A percentile compares a stretch with the other conserved stretches of the same genome.
phyloP scores from a whole-genome alignment of 2,113 vertebrate genomes.

The Xyrauchen texanus region DNA sequence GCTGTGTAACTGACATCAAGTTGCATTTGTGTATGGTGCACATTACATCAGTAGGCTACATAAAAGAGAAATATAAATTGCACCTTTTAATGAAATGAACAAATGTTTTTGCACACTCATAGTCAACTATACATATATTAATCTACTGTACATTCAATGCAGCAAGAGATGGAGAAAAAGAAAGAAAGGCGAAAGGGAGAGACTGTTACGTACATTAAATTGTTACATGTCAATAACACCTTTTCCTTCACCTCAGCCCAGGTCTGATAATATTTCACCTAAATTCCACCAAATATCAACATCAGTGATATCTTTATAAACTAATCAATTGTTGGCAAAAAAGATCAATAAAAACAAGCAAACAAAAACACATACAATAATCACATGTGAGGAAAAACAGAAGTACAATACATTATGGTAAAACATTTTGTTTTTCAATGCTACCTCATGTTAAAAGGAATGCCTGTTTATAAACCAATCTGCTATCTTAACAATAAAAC shows the following conservation, averaged over 20 bases:
- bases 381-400: constrained; percentile 20
- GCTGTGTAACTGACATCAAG: constrained; percentile 54
- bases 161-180: constrained; percentile 55
- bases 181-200: constrained; percentile 36
- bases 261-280: no score
- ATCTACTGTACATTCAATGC: constrained; percentile 75
- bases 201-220: constrained; percentile 38
- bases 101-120: constrained; percentile 70
- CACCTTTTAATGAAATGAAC: constrained; percentile 73
- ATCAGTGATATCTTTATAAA: background rate
- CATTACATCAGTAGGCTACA: constrained; percentile 48
- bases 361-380: background rate
- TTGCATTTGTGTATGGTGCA: constrained; percentile 66
- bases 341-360: background rate
- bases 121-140: constrained; percentile 75
- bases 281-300: no score
- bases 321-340: background rate
- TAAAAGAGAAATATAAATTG: constrained; percentile 67
- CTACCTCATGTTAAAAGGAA: constrained; percentile 62
- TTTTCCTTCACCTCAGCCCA: background rate
- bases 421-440: constrained; percentile 50
- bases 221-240: background rate
- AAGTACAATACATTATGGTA: constrained; percentile 47
- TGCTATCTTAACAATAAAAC: constrained; percentile 70
- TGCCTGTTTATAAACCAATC: constrained; percentile 69